These are phyloP conservation scores for Patiria miniata DNA, from an alignment of 35 echinoderm and acorn worm genomes.

Conservation along the genomic window DNA sequence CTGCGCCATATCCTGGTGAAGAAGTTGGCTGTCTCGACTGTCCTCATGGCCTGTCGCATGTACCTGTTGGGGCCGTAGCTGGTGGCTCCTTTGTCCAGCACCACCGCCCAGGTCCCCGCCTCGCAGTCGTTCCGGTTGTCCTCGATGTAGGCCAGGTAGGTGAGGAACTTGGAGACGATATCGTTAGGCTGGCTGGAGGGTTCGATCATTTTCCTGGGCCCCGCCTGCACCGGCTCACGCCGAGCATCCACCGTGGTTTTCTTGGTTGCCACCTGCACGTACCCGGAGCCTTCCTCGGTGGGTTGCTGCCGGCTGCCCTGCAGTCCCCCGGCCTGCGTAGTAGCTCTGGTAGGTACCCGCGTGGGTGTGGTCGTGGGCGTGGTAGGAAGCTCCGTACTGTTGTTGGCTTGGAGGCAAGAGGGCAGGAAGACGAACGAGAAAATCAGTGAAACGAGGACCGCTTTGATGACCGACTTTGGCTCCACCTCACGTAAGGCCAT, in stretches of 20 bases:
- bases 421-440: not conserved
- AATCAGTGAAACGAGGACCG: not conserved
- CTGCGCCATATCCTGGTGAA: slow-evolving; percentile 88
- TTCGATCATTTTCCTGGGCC: not conserved
- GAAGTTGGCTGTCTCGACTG: slow-evolving; percentile 87
- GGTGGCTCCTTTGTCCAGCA: slow-evolving; percentile 56
- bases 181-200: slow-evolving; percentile 10
- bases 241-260: not conserved
- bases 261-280: not conserved
- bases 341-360: not conserved
- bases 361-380: not conserved
- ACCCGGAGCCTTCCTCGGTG: not conserved
- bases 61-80: slow-evolving; percentile 84
- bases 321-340: not conserved
- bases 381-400: not conserved
- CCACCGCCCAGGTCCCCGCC: slow-evolving; percentile 66
- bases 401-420: not conserved
- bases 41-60: slow-evolving; percentile 72
- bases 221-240: not conserved
- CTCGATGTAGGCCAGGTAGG: slow-evolving; percentile 68
- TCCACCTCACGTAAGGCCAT: not conserved
- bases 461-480: not conserved
- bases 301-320: not conserved
- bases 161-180: slow-evolving; percentile 72
- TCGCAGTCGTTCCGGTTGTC: slow-evolving; percentile 73